Percentiles rank a stretch among this genome's conserved stretches.
Evolutionary conservation across 1,140 invertebrate genomes (phyloP).

Genomic region (Acromyrmex heyeri): DNA sequence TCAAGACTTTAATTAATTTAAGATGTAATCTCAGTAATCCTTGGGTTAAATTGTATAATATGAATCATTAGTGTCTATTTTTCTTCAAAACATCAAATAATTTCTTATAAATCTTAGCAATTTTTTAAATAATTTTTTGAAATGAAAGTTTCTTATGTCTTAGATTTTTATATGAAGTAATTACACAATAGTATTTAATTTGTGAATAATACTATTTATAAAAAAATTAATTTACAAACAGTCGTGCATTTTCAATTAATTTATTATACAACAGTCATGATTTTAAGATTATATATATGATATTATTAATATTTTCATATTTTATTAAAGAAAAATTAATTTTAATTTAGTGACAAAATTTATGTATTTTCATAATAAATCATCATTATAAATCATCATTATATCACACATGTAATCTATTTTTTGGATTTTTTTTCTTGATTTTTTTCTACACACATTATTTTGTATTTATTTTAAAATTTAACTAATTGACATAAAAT

Average conservation of each 20-base stretch:
- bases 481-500: neutral
- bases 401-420: neutral
- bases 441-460: neutral
- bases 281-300: too few species aligned
- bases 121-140: neutral
- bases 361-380: neutral
- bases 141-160: neutral
- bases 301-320: neutral
- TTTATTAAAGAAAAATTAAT: neutral
- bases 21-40: conserved; percentile 35
- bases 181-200: neutral
- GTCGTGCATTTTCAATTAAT: too few species aligned
- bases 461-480: conserved; percentile 1
- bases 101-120: neutral
- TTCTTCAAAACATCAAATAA: neutral
- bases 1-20: conserved; percentile 27
- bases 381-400: neutral
- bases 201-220: neutral
- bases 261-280: too few species aligned
- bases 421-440: neutral
- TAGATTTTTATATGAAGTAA: conserved; percentile 3
- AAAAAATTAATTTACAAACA: neutral
- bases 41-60: neutral
- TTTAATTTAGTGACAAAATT: neutral
- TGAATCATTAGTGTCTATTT: neutral